phyloP scores from a whole-genome alignment of 1,140 invertebrate genomes.

The Lepidurus apus region DNA sequence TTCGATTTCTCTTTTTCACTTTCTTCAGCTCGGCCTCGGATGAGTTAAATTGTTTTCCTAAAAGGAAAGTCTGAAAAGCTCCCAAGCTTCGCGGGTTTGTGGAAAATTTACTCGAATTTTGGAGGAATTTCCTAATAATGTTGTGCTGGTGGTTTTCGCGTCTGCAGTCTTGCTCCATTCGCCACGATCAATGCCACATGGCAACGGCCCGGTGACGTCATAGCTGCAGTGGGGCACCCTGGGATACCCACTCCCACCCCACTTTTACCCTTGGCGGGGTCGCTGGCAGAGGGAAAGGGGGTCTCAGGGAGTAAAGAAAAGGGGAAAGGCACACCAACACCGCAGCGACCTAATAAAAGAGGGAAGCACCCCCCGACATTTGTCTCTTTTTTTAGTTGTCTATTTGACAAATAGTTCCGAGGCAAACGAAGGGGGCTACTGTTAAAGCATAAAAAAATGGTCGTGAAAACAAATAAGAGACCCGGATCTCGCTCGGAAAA shows the following conservation, averaged over 20 bases:
- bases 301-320: neutral
- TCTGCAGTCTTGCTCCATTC: slow-evolving; percentile 14
- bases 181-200: slow-evolving; percentile 17
- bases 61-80: neutral
- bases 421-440: neutral
- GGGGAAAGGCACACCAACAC: neutral
- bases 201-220: slow-evolving; percentile 7
- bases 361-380: neutral
- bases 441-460: neutral
- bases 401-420: slow-evolving; percentile 1
- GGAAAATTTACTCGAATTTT: neutral
- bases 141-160: neutral
- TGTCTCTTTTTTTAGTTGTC: neutral
- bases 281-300: neutral
- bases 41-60: neutral
- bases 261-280: neutral
- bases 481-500: neutral
- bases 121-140: neutral
- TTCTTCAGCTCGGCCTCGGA: neutral
- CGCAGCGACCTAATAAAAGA: slow-evolving; percentile 1
- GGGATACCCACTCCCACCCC: neutral
- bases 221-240: slow-evolving; percentile 8
- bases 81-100: neutral
- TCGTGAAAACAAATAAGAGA: slow-evolving; percentile 11
- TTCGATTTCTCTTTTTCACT: slow-evolving; percentile 17